A percentile compares a stretch with the other conserved stretches of the same genome.
phyloP scores from a whole-genome alignment of 2,888 invertebrate genomes.

The Volucella inflata region DNA sequence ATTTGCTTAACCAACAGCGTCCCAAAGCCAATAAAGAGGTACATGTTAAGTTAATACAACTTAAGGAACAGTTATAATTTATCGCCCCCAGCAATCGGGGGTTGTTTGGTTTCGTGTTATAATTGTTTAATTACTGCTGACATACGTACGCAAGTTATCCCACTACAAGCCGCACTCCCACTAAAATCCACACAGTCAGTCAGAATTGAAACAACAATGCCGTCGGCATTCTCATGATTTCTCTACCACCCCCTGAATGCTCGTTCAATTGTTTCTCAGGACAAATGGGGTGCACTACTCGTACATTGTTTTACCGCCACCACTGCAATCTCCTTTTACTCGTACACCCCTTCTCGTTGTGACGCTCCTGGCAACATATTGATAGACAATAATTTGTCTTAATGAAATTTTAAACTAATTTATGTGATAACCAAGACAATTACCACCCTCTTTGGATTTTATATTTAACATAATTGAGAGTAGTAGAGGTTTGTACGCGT shows the following conservation, averaged over 20 bases:
- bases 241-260: slow-evolving; percentile 48
- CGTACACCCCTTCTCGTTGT: slow-evolving; percentile 5
- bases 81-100: slow-evolving; percentile 66
- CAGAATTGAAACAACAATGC: slow-evolving; percentile 39
- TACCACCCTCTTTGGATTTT: slow-evolving; percentile 18
- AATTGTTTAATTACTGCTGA: slow-evolving; percentile 75
- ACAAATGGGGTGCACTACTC: slow-evolving; percentile 17
- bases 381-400: slow-evolving; percentile 84
- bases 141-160: slow-evolving; percentile 38
- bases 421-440: slow-evolving; percentile 79
- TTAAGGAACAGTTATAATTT: slow-evolving; percentile 68
- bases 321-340: slow-evolving; percentile 6
- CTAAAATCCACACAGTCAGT: slow-evolving; percentile 18
- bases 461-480: slow-evolving; percentile 56
- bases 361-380: slow-evolving; percentile 82
- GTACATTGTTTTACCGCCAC: slow-evolving; percentile 13
- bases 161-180: slow-evolving; percentile 46
- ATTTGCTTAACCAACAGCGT: slow-evolving; percentile 67
- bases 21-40: slow-evolving; percentile 65
- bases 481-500: slow-evolving; percentile 14
- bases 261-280: slow-evolving; percentile 56
- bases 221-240: slow-evolving; percentile 74
- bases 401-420: slow-evolving; percentile 83
- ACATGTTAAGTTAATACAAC: slow-evolving; percentile 55
- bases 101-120: slow-evolving; percentile 75